Percentiles rank a stretch among this genome's conserved stretches.
phyloP scores from a whole-genome alignment of 2,888 invertebrate species.

The Tromatobia lineatoria region DNA sequence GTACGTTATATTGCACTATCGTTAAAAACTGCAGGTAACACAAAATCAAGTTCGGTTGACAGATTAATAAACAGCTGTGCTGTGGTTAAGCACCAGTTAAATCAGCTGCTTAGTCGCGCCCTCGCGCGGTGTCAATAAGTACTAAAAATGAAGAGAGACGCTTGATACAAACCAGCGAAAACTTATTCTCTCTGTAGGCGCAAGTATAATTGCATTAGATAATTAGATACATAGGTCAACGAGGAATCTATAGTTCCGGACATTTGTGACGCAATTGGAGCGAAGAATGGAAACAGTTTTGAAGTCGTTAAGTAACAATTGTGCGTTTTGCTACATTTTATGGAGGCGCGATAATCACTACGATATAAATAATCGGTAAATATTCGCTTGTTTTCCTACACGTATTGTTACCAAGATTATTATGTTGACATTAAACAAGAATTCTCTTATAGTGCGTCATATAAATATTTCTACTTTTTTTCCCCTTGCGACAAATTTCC shows the following conservation, averaged over 20 bases:
- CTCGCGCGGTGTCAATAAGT: neutral
- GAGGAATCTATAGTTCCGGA: neutral
- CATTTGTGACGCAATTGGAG: neutral
- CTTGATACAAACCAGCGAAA: neutral
- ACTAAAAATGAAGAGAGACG: neutral
- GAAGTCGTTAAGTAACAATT: neutral
- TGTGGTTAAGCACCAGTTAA: neutral
- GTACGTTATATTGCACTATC: too few relatives aligned
- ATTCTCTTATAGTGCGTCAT: too few relatives aligned
- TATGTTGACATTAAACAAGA: too few relatives aligned
- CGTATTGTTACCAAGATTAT: too few relatives aligned
- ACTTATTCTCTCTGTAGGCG: neutral
- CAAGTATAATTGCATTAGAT: neutral
- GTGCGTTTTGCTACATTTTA: neutral
- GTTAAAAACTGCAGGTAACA: too few relatives aligned
- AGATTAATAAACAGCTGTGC: too few relatives aligned
- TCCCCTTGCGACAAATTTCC: neutral
- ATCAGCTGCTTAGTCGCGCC: neutral
- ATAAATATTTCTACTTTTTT: too few relatives aligned
- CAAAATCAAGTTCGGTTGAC: too few relatives aligned
- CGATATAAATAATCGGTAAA: neutral
- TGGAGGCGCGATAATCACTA: neutral
- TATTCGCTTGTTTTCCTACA: neutral
- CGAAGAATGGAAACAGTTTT: neutral
- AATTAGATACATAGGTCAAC: neutral